phyloP scores from a whole-genome alignment of 2,888 invertebrate genomes.

The Zhuqinia jingwanae region DNA sequence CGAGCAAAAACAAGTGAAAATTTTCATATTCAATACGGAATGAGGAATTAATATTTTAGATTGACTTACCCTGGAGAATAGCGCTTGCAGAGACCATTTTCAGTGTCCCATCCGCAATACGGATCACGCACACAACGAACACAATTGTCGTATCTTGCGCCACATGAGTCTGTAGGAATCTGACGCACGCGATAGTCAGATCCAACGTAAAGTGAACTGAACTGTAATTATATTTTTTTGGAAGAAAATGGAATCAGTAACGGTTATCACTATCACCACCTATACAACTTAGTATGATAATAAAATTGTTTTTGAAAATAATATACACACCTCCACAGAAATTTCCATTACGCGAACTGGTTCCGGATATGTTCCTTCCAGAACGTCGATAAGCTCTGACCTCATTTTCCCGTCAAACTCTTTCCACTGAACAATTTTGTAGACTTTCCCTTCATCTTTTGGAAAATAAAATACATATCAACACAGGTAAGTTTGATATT shows the following conservation, averaged over 20 bases:
- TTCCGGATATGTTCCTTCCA: slow-evolving; percentile 94
- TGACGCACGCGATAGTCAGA: slow-evolving; percentile 95
- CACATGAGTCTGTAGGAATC: slow-evolving; percentile 94
- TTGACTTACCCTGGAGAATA: slow-evolving; percentile 90
- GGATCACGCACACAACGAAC: slow-evolving; percentile 96
- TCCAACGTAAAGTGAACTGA: slow-evolving; percentile 94
- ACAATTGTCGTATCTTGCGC: slow-evolving; percentile 94
- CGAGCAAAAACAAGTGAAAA: not conserved
- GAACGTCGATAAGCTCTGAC: slow-evolving; percentile 93
- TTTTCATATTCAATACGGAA: not conserved
- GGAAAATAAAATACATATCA: slow-evolving; percentile 47
- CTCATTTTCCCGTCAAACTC: slow-evolving; percentile 90
- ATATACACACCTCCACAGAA: slow-evolving; percentile 84
- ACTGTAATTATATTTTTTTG: slow-evolving; percentile 81
- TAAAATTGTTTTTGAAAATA: not conserved
- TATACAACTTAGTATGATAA: no score
- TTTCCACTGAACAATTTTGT: slow-evolving; percentile 95
- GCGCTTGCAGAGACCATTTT: slow-evolving; percentile 93
- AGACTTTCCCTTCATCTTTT: slow-evolving; percentile 92
- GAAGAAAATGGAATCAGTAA: not conserved
- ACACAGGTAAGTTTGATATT: not conserved
- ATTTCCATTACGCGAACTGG: slow-evolving; percentile 94
- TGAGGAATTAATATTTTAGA: not conserved
- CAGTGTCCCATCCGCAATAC: slow-evolving; percentile 98
- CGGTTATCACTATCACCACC: no score